Evolutionary conservation across 2,113 vertebrate genomes (phyloP).

Genomic region (Alethe diademata): DNA sequence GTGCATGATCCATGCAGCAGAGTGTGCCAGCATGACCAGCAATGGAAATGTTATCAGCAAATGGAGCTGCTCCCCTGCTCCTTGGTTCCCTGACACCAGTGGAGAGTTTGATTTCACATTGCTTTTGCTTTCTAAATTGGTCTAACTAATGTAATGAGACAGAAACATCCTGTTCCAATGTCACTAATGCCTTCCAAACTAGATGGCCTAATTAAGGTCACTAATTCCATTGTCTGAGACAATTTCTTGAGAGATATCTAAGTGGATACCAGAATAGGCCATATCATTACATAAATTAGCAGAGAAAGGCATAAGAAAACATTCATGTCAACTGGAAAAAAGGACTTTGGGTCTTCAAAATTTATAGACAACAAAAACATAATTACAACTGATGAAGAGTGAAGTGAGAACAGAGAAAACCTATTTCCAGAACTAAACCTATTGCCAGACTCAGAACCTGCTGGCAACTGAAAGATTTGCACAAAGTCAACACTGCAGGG

Average conservation of each 20-base stretch:
- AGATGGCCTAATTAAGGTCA: background rate
- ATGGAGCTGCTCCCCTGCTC: background rate
- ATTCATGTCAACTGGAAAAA: background rate
- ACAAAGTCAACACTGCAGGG: background rate
- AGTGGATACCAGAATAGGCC: background rate
- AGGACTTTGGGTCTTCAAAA: background rate
- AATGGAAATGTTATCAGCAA: background rate
- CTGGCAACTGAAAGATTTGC: background rate
- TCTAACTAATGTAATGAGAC: background rate
- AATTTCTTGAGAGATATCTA: background rate
- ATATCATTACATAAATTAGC: background rate
- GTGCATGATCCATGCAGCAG: background rate
- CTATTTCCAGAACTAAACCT: background rate
- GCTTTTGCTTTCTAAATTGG: background rate
- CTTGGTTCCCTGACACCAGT: background rate
- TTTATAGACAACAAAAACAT: background rate
- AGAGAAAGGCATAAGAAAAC: background rate
- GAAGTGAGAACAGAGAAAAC: background rate
- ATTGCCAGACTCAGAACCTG: background rate
- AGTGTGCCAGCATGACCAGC: background rate
- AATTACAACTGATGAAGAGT: background rate
- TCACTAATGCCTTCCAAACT: background rate
- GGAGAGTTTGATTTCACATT: background rate
- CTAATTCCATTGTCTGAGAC: background rate
- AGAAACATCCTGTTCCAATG: background rate